phyloP scores from a whole-genome alignment of 2,888 invertebrate genomes.

The Euzetes globulus region DNA sequence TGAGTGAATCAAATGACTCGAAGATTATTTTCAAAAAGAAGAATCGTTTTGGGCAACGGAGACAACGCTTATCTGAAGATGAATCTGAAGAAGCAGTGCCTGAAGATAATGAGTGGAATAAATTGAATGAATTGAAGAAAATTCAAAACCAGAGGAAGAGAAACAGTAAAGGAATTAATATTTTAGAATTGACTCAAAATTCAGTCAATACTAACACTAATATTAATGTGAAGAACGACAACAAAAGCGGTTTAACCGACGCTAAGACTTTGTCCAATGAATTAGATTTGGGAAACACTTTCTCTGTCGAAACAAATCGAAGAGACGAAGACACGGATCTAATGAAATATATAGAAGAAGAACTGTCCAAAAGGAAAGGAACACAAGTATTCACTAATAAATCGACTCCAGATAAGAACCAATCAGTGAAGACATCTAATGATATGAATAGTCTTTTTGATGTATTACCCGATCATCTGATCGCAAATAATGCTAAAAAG shows the following conservation, averaged over 20 bases:
- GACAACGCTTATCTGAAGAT: neutral
- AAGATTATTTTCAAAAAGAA: conserved; percentile 31
- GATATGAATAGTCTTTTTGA: conserved; percentile 51
- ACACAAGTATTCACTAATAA: conserved; percentile 42
- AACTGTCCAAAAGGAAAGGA: conserved; percentile 76
- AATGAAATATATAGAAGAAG: conserved; percentile 78
- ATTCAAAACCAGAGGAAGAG: conserved; percentile 14
- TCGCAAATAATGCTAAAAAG: conserved; percentile 62
- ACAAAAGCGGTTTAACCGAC: conserved; percentile 29
- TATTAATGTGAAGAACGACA: neutral
- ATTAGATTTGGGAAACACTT: conserved; percentile 83
- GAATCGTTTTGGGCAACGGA: conserved; percentile 5
- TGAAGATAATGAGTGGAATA: conserved; percentile 28
- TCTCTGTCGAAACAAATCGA: conserved; percentile 95
- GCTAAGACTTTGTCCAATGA: conserved; percentile 31
- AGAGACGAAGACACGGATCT: conserved; percentile 98
- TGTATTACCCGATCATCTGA: conserved; percentile 80
- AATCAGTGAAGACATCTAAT: neutral
- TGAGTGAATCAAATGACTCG: conserved; percentile 1
- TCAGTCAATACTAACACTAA: neutral
- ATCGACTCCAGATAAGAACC: neutral
- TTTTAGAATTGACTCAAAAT: conserved; percentile 29
- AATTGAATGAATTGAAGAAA: conserved; percentile 29
- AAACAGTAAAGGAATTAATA: conserved; percentile 29
- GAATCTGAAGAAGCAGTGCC: conserved; percentile 18